Conservation (phyloP, 2,797 vertebrate genomes). For the Melanitta fusca region DNA sequence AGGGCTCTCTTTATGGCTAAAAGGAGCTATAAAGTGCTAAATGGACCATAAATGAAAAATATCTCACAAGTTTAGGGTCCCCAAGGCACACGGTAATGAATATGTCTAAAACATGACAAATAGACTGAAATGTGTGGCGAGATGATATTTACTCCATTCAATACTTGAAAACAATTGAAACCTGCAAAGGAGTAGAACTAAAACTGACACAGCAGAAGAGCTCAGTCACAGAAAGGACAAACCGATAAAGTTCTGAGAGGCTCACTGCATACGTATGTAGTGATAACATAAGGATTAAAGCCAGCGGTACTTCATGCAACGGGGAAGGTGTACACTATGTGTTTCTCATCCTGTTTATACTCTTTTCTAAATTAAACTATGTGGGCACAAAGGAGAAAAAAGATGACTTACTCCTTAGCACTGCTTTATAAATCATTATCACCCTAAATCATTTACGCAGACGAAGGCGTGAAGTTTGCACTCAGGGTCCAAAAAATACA, state of each 20-base stretch:
- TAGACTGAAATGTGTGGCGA: not conserved
- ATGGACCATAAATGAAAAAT: not conserved
- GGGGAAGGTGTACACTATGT: not conserved
- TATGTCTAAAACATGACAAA: not conserved
- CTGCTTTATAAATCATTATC: not conserved
- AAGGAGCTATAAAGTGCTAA: not conserved
- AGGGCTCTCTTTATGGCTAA: not conserved
- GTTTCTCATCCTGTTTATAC: not conserved
- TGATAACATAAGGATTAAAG: not conserved
- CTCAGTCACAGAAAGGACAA: not conserved
- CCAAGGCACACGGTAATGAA: not conserved
- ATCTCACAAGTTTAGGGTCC: not conserved
- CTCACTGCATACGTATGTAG: not conserved
- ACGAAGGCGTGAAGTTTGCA: not conserved
- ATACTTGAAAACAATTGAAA: not conserved
- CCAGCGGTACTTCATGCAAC: not conserved
- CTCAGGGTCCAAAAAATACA: not conserved
- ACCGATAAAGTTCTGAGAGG: not conserved
- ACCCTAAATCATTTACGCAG: not conserved
- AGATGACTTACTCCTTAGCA: not conserved
- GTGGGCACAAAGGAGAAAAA: not conserved
- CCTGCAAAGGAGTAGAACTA: not conserved
- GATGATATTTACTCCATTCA: not conserved
- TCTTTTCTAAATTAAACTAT: not conserved
- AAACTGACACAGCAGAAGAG: accelerated